Evolutionary conservation across 1,140 invertebrate genomes (phyloP).

Genomic region (Paracyclopina nana): DNA sequence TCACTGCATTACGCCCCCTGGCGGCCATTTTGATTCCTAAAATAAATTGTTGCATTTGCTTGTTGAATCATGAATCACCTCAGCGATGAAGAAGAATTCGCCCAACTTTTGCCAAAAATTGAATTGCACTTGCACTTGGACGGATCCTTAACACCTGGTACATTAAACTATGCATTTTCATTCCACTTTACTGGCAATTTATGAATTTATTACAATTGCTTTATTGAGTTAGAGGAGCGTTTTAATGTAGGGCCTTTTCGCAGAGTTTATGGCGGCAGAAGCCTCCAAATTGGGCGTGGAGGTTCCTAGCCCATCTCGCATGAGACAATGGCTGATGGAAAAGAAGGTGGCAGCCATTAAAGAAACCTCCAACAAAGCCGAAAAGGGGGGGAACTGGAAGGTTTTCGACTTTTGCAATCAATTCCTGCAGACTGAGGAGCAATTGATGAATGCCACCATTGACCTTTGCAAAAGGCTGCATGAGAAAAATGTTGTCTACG

Average conservation of each 20-base stretch:
- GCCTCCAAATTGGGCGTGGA: background rate
- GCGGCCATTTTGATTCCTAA: no score
- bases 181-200: no score
- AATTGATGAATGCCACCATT: background rate
- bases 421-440: background rate
- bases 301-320: background rate
- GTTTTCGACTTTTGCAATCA: constrained; percentile 1
- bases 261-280: background rate
- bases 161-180: background rate
- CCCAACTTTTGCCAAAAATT: background rate
- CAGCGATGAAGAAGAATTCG: no score
- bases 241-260: no score
- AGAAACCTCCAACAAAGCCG: background rate
- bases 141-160: background rate
- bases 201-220: no score
- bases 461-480: background rate
- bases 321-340: background rate
- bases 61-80: no score
- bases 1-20: no score
- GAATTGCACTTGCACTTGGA: background rate
- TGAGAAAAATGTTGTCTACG: background rate
- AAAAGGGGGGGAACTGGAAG: background rate
- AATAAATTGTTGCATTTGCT: no score
- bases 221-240: no score
- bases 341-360: background rate